Percentiles rank a stretch among this genome's conserved stretches.
Conservation (phyloP, 2,888 invertebrate genomes). For the Esperia sulphurella region DNA sequence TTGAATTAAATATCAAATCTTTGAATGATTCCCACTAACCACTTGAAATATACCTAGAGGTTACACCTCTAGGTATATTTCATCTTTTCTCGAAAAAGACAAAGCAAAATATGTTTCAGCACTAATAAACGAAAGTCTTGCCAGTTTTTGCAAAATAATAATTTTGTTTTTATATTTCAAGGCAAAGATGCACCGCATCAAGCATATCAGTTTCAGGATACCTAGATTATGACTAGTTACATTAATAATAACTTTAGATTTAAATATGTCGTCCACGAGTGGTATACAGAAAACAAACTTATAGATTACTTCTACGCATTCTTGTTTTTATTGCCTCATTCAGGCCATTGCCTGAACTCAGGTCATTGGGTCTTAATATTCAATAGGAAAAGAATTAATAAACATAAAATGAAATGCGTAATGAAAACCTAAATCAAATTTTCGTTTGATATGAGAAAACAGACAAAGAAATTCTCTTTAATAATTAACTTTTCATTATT, state of each 20-base stretch:
- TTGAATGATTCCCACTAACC: not conserved
- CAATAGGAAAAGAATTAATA: not conserved
- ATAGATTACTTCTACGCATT: no score
- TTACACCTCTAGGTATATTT: no score
- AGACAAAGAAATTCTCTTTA: not conserved
- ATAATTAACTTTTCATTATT: not conserved
- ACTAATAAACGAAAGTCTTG: conserved; percentile 19
- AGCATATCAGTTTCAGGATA: conserved; percentile 63
- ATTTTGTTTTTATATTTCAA: not conserved
- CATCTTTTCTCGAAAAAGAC: no score
- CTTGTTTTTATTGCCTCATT: no score
- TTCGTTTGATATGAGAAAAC: not conserved
- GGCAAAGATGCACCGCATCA: conserved; percentile 40
- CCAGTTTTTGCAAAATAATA: not conserved
- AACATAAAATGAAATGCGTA: no score
- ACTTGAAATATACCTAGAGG: no score
- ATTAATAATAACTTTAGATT: conserved; percentile 38
- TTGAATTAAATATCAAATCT: no score
- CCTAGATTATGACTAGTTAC: conserved; percentile 45
- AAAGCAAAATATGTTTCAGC: conserved; percentile 28
- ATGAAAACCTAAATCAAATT: no score
- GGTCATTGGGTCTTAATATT: no score
- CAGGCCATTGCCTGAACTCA: no score
- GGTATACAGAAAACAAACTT: no score
- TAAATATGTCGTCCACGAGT: conserved; percentile 19